These are phyloP conservation scores for Berghia stephanieae DNA, from an alignment of 1,140 invertebrate genomes.

Conservation along the genomic window DNA sequence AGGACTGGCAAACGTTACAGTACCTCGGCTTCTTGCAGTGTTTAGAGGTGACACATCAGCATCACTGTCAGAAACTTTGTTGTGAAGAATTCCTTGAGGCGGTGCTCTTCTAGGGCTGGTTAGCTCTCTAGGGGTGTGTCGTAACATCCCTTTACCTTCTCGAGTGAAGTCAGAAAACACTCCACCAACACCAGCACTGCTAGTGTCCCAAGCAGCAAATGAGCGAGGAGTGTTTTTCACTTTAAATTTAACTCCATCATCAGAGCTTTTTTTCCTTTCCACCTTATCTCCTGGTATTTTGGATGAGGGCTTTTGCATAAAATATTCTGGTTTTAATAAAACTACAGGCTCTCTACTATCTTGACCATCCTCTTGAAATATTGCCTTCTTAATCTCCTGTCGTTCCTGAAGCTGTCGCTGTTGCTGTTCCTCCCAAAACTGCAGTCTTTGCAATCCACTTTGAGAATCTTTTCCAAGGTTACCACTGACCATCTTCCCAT, in stretches of 20 bases:
- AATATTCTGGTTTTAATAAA: constrained; percentile 37
- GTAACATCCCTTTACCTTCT: background rate
- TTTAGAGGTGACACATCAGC: constrained; percentile 26
- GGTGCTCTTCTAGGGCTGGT: constrained; percentile 16
- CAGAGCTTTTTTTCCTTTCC: background rate
- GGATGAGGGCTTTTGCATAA: constrained; percentile 29
- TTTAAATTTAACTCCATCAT: background rate
- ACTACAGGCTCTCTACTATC: too few species aligned
- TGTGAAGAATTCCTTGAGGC: constrained; percentile 29
- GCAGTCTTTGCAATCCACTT: too few species aligned
- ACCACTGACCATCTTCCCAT: constrained; percentile 11
- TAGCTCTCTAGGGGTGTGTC: constrained; percentile 27
- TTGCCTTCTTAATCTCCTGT: too few species aligned
- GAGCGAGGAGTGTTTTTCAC: background rate
- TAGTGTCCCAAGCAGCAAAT: background rate
- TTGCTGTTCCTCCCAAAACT: too few species aligned
- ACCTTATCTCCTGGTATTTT: background rate
- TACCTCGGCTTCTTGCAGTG: constrained; percentile 28
- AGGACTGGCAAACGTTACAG: constrained; percentile 30
- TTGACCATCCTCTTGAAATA: too few species aligned
- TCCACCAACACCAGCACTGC: constrained; percentile 3
- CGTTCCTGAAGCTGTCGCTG: too few species aligned
- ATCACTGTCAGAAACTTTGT: constrained; percentile 30
- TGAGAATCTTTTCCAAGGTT: too few species aligned
- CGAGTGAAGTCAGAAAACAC: too few species aligned